phyloP scores from a whole-genome alignment of 2,888 invertebrate species.

The Notodonta ziczac region DNA sequence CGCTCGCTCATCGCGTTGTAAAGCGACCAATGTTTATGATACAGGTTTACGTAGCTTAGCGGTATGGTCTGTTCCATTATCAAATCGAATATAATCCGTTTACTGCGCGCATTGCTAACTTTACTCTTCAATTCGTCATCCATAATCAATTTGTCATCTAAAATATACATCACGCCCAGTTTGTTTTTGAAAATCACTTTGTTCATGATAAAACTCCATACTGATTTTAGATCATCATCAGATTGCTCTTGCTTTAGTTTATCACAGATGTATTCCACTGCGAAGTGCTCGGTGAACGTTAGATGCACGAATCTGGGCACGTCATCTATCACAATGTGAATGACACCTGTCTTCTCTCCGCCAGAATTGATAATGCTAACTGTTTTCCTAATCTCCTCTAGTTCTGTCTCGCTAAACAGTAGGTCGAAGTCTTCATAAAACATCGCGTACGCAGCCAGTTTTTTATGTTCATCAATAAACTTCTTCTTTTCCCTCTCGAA shows the following conservation, averaged over 20 bases:
- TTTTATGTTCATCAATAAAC: constrained; percentile 15
- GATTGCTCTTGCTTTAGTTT: constrained; percentile 10
- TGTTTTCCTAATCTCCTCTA: constrained; percentile 6
- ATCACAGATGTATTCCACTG: constrained; percentile 12
- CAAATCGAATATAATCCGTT: background rate
- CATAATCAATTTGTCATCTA: background rate
- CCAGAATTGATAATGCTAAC: constrained; percentile 11
- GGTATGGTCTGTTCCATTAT: background rate
- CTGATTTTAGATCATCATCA: background rate
- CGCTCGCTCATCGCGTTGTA: too few relatives aligned
- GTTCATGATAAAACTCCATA: background rate
- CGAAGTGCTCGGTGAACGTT: constrained; percentile 17
- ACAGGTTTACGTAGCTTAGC: too few relatives aligned
- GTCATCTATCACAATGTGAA: constrained; percentile 11
- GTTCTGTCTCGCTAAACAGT: constrained; percentile 2
- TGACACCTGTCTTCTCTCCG: constrained; percentile 13
- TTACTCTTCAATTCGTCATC: background rate
- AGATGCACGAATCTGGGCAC: constrained; percentile 14
- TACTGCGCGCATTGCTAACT: background rate
- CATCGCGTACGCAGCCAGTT: constrained; percentile 14
- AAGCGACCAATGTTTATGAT: too few relatives aligned
- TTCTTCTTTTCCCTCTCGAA: constrained; percentile 13
- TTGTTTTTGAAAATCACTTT: too few relatives aligned
- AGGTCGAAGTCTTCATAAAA: constrained; percentile 1
- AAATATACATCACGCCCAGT: background rate